Conservation (phyloP, 2,797 vertebrate species). For the Carapus acus region DNA sequence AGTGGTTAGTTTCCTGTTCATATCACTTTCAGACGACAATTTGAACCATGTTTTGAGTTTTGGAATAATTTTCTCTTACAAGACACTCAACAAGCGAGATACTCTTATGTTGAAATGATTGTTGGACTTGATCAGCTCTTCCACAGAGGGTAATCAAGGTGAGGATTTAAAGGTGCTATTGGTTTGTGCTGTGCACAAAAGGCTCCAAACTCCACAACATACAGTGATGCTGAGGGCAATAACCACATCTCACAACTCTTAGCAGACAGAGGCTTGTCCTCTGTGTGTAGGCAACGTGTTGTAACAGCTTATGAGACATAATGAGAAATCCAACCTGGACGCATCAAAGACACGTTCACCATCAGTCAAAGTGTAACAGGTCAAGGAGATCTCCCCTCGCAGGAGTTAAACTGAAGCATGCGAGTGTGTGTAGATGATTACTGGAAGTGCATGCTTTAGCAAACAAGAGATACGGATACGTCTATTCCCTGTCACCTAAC, state of each 20-base stretch:
- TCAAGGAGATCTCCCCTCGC: constrained; percentile 21
- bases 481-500: constrained; percentile 22
- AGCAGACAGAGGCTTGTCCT: too few relatives aligned
- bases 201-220: too few relatives aligned
- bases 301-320: constrained; percentile 13
- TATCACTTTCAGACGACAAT: too few relatives aligned
- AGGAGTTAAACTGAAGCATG: constrained; percentile 1
- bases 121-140: too few relatives aligned
- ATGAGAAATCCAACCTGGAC: constrained; percentile 16
- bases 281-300: not conserved
- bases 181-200: constrained; percentile 7
- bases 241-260: constrained; percentile 2
- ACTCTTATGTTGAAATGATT: too few relatives aligned
- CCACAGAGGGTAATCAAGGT: too few relatives aligned
- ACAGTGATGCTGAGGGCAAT: constrained; percentile 18
- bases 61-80: too few relatives aligned
- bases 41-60: too few relatives aligned
- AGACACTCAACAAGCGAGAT: too few relatives aligned
- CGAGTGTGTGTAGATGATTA: constrained; percentile 40
- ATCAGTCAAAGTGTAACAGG: constrained; percentile 8
- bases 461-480: constrained; percentile 40
- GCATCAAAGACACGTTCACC: constrained; percentile 19
- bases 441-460: constrained; percentile 52
- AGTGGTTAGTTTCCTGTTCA: too few relatives aligned
- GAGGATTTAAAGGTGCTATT: too few relatives aligned